Conservation (phyloP, 2,797 vertebrate species). For the Pseudochirops cupreus region DNA sequence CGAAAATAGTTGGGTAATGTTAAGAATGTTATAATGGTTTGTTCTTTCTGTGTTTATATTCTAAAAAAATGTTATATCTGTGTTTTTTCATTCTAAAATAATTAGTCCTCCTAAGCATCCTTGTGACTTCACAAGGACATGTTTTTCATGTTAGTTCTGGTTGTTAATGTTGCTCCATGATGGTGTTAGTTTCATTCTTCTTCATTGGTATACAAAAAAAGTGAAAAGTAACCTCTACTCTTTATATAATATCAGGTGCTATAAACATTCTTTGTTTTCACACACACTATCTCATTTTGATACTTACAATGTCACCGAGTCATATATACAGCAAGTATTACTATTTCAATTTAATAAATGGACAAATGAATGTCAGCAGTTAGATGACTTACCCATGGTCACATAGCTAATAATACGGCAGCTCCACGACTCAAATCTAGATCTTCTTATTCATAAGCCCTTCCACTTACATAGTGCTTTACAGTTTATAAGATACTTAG, state of each 20-base stretch:
- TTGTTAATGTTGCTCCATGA: not conserved
- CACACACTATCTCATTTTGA: not conserved
- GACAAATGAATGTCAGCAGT: not conserved
- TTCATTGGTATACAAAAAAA: not conserved
- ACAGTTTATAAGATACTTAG: not conserved
- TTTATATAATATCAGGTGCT: not conserved
- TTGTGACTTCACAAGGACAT: not conserved
- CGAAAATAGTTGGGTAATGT: not conserved
- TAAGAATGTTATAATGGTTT: not conserved
- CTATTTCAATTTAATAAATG: not conserved
- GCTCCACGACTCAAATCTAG: not conserved
- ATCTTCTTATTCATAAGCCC: not conserved
- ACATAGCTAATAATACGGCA: not conserved
- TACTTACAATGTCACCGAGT: not conserved
- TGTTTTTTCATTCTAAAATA: not conserved
- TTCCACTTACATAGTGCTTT: not conserved
- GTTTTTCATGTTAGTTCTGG: not conserved
- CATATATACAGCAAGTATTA: not conserved
- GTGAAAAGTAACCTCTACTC: not conserved
- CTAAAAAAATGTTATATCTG: not conserved
- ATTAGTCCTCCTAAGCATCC: not conserved
- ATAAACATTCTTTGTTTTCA: not conserved
- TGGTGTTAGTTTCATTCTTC: not conserved
- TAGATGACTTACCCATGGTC: not conserved
- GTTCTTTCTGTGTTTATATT: not conserved